Evolutionary conservation across 2,888 invertebrate species (phyloP).

Genomic region (Cheilosia pagana): DNA sequence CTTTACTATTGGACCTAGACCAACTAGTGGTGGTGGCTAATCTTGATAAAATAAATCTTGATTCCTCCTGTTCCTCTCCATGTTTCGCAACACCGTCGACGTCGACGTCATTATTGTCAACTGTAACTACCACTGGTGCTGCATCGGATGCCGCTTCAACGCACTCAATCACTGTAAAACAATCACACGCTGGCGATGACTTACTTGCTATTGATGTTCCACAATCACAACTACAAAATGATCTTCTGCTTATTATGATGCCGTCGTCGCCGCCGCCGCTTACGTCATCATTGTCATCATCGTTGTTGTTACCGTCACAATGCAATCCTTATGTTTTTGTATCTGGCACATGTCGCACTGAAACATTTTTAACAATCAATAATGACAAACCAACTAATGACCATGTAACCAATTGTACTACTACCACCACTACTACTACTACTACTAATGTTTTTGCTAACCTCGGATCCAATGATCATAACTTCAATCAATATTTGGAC

Average conservation of each 20-base stretch:
- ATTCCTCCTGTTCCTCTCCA: slow-evolving; percentile 82
- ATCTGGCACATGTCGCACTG: slow-evolving; percentile 69
- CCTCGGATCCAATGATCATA: slow-evolving; percentile 76
- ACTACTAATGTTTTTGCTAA: slow-evolving; percentile 76
- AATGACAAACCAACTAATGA: slow-evolving; percentile 66
- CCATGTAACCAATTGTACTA: slow-evolving; percentile 62
- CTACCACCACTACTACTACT: slow-evolving; percentile 72
- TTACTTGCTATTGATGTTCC: slow-evolving; percentile 67
- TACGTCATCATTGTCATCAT: slow-evolving; percentile 47
- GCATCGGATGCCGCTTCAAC: slow-evolving; percentile 76
- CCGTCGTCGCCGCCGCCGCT: slow-evolving; percentile 58
- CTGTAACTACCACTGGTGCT: slow-evolving; percentile 65
- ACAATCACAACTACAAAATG: slow-evolving; percentile 30
- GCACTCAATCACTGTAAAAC: slow-evolving; percentile 67
- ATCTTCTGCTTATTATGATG: slow-evolving; percentile 61
- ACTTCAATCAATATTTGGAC: slow-evolving; percentile 80
- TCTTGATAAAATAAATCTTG: slow-evolving; percentile 84
- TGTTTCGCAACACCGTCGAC: slow-evolving; percentile 76
- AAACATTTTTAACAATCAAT: slow-evolving; percentile 56
- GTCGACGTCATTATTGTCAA: slow-evolving; percentile 73
- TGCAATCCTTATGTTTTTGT: slow-evolving; percentile 63
- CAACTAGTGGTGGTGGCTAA: slow-evolving; percentile 84
- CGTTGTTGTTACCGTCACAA: slow-evolving; percentile 60
- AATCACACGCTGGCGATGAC: slow-evolving; percentile 56
- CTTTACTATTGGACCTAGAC: slow-evolving; percentile 85